Evolutionary conservation across 2,888 invertebrate genomes (phyloP), one percentile per base, ranked within the genome.

Genomic region (Conops quadrifasciatus): DNA sequence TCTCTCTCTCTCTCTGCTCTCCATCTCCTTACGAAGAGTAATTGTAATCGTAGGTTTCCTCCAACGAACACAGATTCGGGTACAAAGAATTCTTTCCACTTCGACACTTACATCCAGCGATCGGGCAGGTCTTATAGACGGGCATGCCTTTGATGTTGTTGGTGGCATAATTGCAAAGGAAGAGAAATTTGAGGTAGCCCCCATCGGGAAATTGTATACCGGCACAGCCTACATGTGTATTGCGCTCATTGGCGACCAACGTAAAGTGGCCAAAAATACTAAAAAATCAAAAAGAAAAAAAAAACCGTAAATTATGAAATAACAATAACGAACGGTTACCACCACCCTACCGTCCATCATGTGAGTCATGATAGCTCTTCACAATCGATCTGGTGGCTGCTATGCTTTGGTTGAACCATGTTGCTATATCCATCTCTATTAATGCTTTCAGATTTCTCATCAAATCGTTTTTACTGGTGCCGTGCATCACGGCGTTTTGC

Each of bases 141-240:
- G 64, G 24, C 16, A 9, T 15, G 16, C 43, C 56, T 5, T 36
- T n/a, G 36, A 70, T 26, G 30, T 51, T 47, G 9, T 30, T 60
- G 21, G 7, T 13, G 11, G 53, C 64, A 49, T 64, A 67, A n/a
- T 67, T 67, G 47, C 67, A 67, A 15, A 67, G 30, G 11, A 67
- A 26, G 36, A 30, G 21, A 1, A 67, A 24, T 15, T n/a, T 1
- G 9, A 36, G 1, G 7, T 56, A 15, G 2, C 5, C 16, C 0
- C 19, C 43, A 15, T 19, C 16, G 4, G 7, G 11, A 26, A 28
- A 70, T 19, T n/a, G 15, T 45, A 19, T 11, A 15, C 71, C 73
- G 68, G 80, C 81, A 65, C 81, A 81, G 24, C 81, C 81, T n/a
- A 81, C 77, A 16, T 77, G 80, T 56, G 77, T 79, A 73, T 79